These are phyloP conservation scores for Tychaedon coryphoeus DNA, from an alignment of 2,113 vertebrate genomes.

Conservation along the genomic window DNA sequence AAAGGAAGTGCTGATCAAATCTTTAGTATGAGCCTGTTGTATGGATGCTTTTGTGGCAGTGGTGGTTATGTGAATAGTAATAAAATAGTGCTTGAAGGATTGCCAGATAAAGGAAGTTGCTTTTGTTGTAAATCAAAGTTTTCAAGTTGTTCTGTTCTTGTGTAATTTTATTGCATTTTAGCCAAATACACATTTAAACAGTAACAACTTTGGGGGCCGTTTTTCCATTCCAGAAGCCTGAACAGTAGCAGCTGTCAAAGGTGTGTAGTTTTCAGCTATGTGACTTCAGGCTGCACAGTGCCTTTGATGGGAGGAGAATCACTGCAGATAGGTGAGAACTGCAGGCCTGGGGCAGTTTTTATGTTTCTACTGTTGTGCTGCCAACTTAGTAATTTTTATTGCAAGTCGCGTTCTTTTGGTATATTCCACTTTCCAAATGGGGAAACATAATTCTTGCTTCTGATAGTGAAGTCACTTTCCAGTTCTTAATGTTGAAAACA, in stretches of 20 bases:
- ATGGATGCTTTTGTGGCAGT: background rate
- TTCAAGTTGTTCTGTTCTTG: background rate
- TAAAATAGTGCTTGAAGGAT: background rate
- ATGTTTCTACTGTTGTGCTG: background rate
- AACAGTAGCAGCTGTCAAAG: background rate
- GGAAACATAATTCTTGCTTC: background rate
- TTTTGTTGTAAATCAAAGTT: background rate
- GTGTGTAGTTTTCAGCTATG: background rate
- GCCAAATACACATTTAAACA: background rate
- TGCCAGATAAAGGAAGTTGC: background rate
- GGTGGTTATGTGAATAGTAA: background rate
- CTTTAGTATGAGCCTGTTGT: background rate
- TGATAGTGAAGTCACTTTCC: background rate
- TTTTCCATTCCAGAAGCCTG: background rate
- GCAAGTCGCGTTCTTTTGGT: background rate
- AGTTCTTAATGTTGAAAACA: background rate
- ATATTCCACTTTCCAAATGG: background rate
- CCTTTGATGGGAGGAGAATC: background rate
- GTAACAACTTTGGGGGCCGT: background rate
- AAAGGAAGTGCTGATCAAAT: background rate
- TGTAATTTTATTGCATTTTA: background rate
- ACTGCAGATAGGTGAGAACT: background rate
- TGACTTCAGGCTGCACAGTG: background rate
- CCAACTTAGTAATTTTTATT: background rate
- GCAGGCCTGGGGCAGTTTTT: background rate